Conservation (phyloP, 1,140 invertebrate genomes). For the Ceratosolen solmsi region DNA sequence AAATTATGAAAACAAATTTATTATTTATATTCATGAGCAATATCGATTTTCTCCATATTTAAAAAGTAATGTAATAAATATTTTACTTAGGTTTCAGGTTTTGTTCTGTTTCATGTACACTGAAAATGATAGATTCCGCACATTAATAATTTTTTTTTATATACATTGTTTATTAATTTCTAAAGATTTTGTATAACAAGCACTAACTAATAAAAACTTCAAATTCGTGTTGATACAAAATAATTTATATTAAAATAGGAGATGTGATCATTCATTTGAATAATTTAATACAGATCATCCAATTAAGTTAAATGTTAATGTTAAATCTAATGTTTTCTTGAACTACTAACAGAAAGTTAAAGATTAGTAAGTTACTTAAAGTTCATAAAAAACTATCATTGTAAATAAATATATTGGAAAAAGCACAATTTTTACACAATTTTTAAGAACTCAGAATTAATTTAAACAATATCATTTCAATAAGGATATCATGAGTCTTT, state of each 20-base stretch:
- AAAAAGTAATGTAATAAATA: too few species aligned
- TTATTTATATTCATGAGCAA: too few species aligned
- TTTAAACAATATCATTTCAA: too few species aligned
- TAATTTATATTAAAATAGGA: slow-evolving; percentile 24
- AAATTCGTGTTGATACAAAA: slow-evolving; percentile 15
- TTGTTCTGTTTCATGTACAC: too few species aligned
- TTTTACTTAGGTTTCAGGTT: too few species aligned
- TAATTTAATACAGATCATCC: slow-evolving; percentile 1
- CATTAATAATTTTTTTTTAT: neutral
- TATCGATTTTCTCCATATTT: too few species aligned
- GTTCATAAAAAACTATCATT: neutral
- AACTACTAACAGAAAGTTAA: too few species aligned
- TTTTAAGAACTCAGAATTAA: too few species aligned
- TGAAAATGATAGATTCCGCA: too few species aligned
- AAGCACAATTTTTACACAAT: too few species aligned
- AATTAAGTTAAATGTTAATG: neutral
- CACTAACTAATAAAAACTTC: neutral
- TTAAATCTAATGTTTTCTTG: neutral
- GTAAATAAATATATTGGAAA: neutral
- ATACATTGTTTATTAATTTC: neutral
- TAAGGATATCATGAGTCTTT: too few species aligned
- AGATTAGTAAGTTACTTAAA: neutral
- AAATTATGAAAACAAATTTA: too few species aligned
- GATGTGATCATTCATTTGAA: slow-evolving; percentile 4
- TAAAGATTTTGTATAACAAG: neutral